These are phyloP conservation scores for Leptinotarsa undecemlineata DNA, from an alignment of 1,140 invertebrate species.

Conservation along the genomic window DNA sequence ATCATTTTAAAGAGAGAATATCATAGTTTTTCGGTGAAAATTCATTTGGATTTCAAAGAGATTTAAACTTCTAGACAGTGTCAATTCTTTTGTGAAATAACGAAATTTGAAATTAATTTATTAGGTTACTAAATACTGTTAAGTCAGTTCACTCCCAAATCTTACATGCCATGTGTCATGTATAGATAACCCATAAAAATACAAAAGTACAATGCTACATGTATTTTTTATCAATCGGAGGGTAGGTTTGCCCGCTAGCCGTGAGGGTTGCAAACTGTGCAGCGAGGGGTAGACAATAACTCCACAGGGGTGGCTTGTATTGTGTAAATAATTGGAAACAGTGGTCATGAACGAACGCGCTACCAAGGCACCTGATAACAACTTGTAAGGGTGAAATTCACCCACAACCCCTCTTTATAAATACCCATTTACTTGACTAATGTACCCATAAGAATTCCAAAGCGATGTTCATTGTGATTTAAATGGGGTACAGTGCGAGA, in stretches of 20 bases:
- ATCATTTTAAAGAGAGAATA: too few relatives aligned
- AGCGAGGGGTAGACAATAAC: conserved; percentile 36
- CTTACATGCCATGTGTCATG: conserved; percentile 7
- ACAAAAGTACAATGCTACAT: conserved; percentile 23
- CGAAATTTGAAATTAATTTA: too few relatives aligned
- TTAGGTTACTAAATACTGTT: not conserved
- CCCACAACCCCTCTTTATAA: conserved; percentile 42
- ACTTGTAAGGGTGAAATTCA: conserved; percentile 44
- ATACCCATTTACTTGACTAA: conserved; percentile 51
- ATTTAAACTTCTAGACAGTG: too few relatives aligned
- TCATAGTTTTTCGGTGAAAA: too few relatives aligned
- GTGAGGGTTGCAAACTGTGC: conserved; percentile 2
- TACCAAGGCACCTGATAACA: conserved; percentile 47
- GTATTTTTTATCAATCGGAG: conserved; percentile 27
- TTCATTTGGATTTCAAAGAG: too few relatives aligned
- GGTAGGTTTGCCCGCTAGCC: conserved; percentile 4
- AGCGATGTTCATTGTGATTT: conserved; percentile 33
- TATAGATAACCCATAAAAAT: conserved; percentile 21
- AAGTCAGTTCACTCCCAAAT: not conserved
- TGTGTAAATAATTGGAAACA: conserved; percentile 52
- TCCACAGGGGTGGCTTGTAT: conserved; percentile 42
- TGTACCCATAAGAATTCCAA: conserved; percentile 50
- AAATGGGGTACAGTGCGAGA: conserved; percentile 19
- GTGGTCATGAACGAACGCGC: conserved; percentile 47
- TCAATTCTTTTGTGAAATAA: too few relatives aligned